These are phyloP conservation scores for Drosophila engyochracea DNA, from an alignment of 2,888 invertebrate genomes.

Conservation along the genomic window DNA sequence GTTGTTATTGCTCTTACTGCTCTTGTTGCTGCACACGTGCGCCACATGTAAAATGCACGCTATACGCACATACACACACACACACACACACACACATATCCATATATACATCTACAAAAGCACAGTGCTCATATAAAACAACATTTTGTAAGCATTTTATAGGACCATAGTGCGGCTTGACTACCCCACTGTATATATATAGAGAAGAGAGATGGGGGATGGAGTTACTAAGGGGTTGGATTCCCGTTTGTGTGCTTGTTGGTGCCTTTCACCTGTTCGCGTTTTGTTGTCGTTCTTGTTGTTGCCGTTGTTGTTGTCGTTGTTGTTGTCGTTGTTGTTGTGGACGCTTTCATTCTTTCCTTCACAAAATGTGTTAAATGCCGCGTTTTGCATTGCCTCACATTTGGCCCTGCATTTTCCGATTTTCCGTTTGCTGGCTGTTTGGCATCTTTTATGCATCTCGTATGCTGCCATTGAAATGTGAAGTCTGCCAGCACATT, in stretches of 20 bases:
- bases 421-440: constrained; percentile 34
- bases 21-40: constrained; percentile 68
- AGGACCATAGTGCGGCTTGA: constrained; percentile 63
- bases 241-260: constrained; percentile 14
- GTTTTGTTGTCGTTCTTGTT: constrained; percentile 12
- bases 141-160: constrained; percentile 81
- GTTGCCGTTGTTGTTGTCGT: constrained; percentile 10
- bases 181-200: constrained; percentile 5
- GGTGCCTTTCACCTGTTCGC: constrained; percentile 23
- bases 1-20: constrained; percentile 37
- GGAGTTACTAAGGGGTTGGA: not conserved
- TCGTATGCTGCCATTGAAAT: constrained; percentile 66
- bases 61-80: constrained; percentile 26
- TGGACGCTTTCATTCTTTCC: constrained; percentile 42
- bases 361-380: constrained; percentile 76
- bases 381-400: constrained; percentile 76
- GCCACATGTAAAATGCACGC: constrained; percentile 74
- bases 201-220: not conserved
- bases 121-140: constrained; percentile 66
- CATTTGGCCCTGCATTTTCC: constrained; percentile 52
- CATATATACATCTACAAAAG: constrained; percentile 2
- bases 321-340: constrained; percentile 4
- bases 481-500: constrained; percentile 26
- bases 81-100: constrained; percentile 11
- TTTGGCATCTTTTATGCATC: constrained; percentile 55